These are phyloP conservation scores for Neocrepidodera transversa DNA, from an alignment of 2,888 invertebrate species.

Conservation along the genomic window DNA sequence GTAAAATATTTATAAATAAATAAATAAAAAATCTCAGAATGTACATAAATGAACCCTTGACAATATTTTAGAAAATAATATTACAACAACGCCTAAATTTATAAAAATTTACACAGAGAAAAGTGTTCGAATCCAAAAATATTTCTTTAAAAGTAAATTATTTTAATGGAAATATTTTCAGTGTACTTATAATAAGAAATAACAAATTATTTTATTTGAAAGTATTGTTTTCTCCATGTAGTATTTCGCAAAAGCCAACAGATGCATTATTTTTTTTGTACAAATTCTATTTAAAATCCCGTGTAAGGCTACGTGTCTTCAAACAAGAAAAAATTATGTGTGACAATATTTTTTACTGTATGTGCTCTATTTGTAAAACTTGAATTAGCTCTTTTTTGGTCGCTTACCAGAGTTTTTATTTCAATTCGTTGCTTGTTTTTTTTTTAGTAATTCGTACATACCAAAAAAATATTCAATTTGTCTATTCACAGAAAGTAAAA, in stretches of 20 bases:
- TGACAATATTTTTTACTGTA: slow-evolving; percentile 50
- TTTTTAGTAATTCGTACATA: too few species aligned
- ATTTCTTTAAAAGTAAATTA: not conserved
- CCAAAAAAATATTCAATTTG: too few species aligned
- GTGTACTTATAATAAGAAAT: not conserved
- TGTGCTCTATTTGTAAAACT: slow-evolving; percentile 55
- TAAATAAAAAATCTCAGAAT: slow-evolving; percentile 48
- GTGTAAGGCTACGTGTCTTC: slow-evolving; percentile 23
- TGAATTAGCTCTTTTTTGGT: slow-evolving; percentile 42
- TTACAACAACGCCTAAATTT: slow-evolving; percentile 32
- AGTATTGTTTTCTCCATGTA: slow-evolving; percentile 9
- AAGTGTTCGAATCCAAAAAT: not conserved
- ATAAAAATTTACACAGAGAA: slow-evolving; percentile 16
- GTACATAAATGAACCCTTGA: slow-evolving; percentile 43
- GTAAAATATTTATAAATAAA: slow-evolving; percentile 51
- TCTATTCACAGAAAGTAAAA: too few species aligned
- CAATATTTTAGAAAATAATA: slow-evolving; percentile 33
- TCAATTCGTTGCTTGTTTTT: not conserved
- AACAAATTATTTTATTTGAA: not conserved
- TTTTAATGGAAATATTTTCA: not conserved
- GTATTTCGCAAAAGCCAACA: slow-evolving; percentile 15
- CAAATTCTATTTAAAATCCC: slow-evolving; percentile 16
- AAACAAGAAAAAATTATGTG: slow-evolving; percentile 44
- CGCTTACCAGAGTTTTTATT: not conserved
- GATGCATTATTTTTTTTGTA: slow-evolving; percentile 16